Evolutionary conservation across 2,113 vertebrate species (phyloP), one percentile per base, ranked within the genome.

Genomic region (Rhagologus leucostigma): DNA sequence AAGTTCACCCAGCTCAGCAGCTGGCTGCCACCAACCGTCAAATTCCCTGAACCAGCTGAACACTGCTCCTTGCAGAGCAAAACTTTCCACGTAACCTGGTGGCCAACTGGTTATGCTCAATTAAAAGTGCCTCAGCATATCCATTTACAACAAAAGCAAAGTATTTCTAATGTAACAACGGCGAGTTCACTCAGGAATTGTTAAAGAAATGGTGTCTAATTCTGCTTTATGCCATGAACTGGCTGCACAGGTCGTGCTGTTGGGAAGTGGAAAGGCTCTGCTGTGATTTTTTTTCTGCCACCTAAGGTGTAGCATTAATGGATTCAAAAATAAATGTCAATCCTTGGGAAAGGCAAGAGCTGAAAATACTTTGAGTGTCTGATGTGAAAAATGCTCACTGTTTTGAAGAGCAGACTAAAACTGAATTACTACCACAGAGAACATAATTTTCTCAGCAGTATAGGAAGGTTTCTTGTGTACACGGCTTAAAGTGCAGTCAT

Each of bases 1-100:
- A 70, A 93, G 77, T 65, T 87, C 89, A 46, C 65, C 44, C 77
- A 94, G 62, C 37, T 93, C 69, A 91, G 86, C 82, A 88, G 83
- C 56, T 90, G 29, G 47, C 47, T 93, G 81, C 53, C 73, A 76
- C 39, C 78, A 75, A 6, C 73, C 70, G 77, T 46, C 49, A 11
- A 26, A 46, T 88, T 93, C 86, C 63, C 18, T 50, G 57, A 30
- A 71, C 33, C 35, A 65, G 68, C 47, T 80, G 55, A 50, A n/a
- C 19, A 24, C 56, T 7, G 10, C 77, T 85, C 46, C 55, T 86
- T 77, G 42, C 52, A 65, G 37, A 77, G n/a, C 44, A 60, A 75
- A 92, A 86, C 60, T 88, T 79, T 30, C 83, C 27, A 1, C 47
- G 53, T 26, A 59, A 64, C 35, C 73, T 60, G 65, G 26, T 63